These are phyloP conservation scores for Cottus gobio DNA, from an alignment of 2,113 vertebrate species.

Conservation along the genomic window DNA sequence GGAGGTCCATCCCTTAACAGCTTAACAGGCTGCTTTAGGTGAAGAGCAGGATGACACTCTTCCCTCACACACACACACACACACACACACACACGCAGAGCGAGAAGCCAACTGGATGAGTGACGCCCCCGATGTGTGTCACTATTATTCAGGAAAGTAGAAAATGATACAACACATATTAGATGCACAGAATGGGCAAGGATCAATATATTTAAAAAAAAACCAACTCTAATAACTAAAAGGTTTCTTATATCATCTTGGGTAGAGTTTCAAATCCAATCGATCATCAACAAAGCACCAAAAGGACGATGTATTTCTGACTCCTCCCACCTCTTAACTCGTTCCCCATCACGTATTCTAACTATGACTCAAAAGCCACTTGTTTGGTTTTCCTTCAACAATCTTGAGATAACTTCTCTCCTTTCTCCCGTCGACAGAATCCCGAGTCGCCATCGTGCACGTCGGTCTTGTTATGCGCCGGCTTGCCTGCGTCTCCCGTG, in stretches of 20 bases:
- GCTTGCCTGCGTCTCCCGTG: conserved; percentile 40
- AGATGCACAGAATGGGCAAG: neutral
- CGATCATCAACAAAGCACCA: too few relatives aligned
- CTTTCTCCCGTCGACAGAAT: neutral
- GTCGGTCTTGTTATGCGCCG: conserved; percentile 32
- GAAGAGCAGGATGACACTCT: conserved; percentile 45
- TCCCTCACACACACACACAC: neutral
- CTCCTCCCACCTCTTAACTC: neutral
- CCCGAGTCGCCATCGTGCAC: conserved; percentile 18
- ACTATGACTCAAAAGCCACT: neutral
- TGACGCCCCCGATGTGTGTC: neutral
- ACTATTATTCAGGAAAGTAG: neutral
- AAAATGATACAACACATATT: neutral
- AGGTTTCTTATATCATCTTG: neutral
- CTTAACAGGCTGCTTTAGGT: conserved; percentile 35
- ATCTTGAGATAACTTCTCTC: neutral
- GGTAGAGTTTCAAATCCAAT: neutral
- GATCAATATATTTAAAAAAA: too few relatives aligned
- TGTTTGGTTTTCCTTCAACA: neutral
- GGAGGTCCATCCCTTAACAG: conserved; percentile 45
- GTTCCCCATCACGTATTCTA: neutral
- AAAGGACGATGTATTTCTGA: neutral
- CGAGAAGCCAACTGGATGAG: neutral
- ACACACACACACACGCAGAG: neutral
- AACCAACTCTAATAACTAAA: neutral